A percentile compares a stretch with the other conserved stretches of the same genome.
These are phyloP conservation scores for Diplazon laetatorius DNA, from an alignment of 2,888 invertebrate genomes.

Conservation along the genomic window DNA sequence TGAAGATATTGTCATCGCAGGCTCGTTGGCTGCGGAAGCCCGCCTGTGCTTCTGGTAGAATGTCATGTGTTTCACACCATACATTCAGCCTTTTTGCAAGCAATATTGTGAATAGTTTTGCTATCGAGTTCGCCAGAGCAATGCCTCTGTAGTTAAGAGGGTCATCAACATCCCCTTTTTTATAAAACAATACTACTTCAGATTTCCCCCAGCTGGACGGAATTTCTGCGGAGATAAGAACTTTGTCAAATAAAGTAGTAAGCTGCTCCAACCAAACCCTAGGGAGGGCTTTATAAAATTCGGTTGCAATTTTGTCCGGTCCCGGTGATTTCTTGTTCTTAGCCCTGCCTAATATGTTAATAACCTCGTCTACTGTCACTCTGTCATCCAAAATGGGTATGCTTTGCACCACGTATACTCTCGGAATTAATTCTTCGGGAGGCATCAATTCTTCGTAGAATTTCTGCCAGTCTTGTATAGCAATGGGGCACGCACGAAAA, in stretches of 20 bases:
- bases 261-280: slow-evolving; percentile 1
- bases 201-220: slow-evolving; percentile 13
- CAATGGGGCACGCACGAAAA: not conserved
- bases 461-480: not conserved
- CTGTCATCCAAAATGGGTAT: slow-evolving; percentile 5
- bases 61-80: slow-evolving; percentile 10
- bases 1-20: not conserved
- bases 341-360: not conserved
- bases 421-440: not conserved
- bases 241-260: not conserved
- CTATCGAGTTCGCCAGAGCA: slow-evolving; percentile 12
- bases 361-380: slow-evolving; percentile 1
- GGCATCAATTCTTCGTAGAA: not conserved
- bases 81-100: not conserved
- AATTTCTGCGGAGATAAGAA: not conserved
- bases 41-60: slow-evolving; percentile 37
- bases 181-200: slow-evolving; percentile 17
- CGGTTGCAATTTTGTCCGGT: slow-evolving; percentile 58
- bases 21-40: slow-evolving; percentile 6
- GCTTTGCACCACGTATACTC: too few species aligned
- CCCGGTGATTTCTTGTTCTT: slow-evolving; percentile 62
- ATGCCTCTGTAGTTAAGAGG: slow-evolving; percentile 34
- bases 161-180: slow-evolving; percentile 20
- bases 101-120: slow-evolving; percentile 16
- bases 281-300: slow-evolving; percentile 45